A percentile compares a stretch with the other conserved stretches of the same genome.
phyloP scores from a whole-genome alignment of 2,888 invertebrate species.

The Epistrophe grossulariae region DNA sequence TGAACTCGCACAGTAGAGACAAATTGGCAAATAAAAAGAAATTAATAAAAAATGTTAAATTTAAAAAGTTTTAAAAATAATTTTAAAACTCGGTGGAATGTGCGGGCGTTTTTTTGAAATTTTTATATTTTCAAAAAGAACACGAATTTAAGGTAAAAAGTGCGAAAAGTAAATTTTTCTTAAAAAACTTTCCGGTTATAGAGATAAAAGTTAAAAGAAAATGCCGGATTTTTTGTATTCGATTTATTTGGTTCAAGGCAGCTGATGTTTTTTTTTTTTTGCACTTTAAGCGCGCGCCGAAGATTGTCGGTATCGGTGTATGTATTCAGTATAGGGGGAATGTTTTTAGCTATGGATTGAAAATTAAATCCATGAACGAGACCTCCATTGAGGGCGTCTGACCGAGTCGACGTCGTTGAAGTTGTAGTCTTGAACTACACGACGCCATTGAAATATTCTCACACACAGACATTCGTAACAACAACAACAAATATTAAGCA shows the following conservation, averaged over 20 bases:
- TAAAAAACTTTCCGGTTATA: constrained; percentile 28
- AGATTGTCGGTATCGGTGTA: constrained; percentile 42
- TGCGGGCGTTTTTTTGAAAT: background rate
- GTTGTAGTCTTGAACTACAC: constrained; percentile 81
- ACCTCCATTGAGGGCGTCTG: constrained; percentile 82
- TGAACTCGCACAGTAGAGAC: constrained; percentile 47
- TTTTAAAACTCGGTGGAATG: constrained; percentile 17
- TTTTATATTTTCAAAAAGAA: background rate
- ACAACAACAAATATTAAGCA: constrained; percentile 24
- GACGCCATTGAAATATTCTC: constrained; percentile 79
- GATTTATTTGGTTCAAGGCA: constrained; percentile 37
- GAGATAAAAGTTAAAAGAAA: constrained; percentile 13
- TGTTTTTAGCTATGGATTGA: constrained; percentile 55
- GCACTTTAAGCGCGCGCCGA: constrained; percentile 63
- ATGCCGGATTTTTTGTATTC: constrained; percentile 39
- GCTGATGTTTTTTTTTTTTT: constrained; percentile 26
- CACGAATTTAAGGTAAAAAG: constrained; percentile 47
- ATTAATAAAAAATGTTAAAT: constrained; percentile 10
- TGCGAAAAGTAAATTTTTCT: constrained; percentile 20
- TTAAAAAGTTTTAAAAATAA: constrained; percentile 17
- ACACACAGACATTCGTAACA: constrained; percentile 7
- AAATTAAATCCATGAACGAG: constrained; percentile 81
- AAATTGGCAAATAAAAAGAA: constrained; percentile 40
- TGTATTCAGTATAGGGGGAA: constrained; percentile 48
- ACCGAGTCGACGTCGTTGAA: constrained; percentile 75